phyloP scores from a whole-genome alignment of 2,888 invertebrate species.

The Epistrophe eligans region DNA sequence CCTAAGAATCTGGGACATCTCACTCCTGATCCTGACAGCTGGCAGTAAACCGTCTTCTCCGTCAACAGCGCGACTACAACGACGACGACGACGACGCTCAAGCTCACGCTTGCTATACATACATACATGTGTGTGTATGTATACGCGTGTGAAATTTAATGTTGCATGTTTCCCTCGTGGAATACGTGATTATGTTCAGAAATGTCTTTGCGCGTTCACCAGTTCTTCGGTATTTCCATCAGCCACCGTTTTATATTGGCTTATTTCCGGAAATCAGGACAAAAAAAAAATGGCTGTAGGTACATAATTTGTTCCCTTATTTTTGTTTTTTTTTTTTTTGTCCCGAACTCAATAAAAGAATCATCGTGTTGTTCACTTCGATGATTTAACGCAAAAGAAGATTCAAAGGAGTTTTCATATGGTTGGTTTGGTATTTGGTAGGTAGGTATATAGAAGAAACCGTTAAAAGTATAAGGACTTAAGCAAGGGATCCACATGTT shows the following conservation, averaged over 20 bases:
- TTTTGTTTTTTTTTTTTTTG: conserved; percentile 5
- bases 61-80: conserved; percentile 15
- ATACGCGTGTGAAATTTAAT: conserved; percentile 69
- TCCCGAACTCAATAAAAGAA: conserved; percentile 58
- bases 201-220: conserved; percentile 51
- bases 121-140: too few relatives aligned
- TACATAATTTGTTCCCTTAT: conserved; percentile 19
- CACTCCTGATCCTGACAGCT: conserved; percentile 39
- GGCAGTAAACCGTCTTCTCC: conserved; percentile 40
- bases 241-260: conserved; percentile 27
- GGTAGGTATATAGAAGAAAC: conserved; percentile 23
- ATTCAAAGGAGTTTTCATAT: conserved; percentile 15
- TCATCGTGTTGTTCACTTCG: conserved; percentile 65
- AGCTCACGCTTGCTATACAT: conserved; percentile 12
- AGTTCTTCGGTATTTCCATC: conserved; percentile 12
- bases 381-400: conserved; percentile 56
- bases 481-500: not conserved
- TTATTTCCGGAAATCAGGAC: conserved; percentile 39
- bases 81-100: not conserved
- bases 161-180: conserved; percentile 66
- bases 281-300: conserved; percentile 5
- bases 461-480: conserved; percentile 21
- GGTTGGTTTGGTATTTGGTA: not conserved
- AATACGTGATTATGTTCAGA: conserved; percentile 70
- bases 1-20: conserved; percentile 40